Conservation (phyloP, 2,888 invertebrate species). For the Dioctria rufipes region DNA sequence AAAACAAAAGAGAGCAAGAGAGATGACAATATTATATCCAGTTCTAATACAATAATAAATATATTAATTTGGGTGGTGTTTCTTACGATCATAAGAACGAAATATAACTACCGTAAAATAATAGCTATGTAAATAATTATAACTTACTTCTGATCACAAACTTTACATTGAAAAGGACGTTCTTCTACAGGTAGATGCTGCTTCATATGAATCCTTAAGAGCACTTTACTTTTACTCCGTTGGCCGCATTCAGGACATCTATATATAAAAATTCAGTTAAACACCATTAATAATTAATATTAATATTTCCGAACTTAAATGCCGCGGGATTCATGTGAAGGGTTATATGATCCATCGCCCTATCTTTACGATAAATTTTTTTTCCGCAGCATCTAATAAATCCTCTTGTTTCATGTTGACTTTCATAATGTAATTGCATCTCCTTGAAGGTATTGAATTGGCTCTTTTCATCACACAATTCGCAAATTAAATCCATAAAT, state of each 20-base stretch:
- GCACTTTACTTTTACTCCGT: conserved; percentile 57
- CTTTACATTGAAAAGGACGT: conserved; percentile 57
- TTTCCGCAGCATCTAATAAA: conserved; percentile 59
- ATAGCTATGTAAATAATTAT: background rate
- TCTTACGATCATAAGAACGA: no score
- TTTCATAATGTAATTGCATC: conserved; percentile 58
- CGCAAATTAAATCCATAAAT: conserved; percentile 57
- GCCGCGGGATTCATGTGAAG: conserved; percentile 59
- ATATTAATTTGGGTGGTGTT: no score
- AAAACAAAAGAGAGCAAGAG: no score
- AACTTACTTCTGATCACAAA: conserved; percentile 56
- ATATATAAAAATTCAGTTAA: background rate
- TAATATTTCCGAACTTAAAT: conserved; percentile 53
- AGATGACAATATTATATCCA: no score
- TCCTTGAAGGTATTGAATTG: conserved; percentile 57
- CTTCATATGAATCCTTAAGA: conserved; percentile 59
- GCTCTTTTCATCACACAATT: conserved; percentile 48
- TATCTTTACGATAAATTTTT: conserved; percentile 59
- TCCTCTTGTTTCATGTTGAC: conserved; percentile 55
- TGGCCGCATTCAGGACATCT: conserved; percentile 59
- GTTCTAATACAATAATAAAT: no score
- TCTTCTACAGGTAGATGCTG: conserved; percentile 59
- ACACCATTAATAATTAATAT: background rate
- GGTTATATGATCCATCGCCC: conserved; percentile 58
- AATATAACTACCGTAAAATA: no score